These are phyloP conservation scores for Steinernema feltiae DNA, from an alignment of 1,140 invertebrate species.

Conservation along the genomic window DNA sequence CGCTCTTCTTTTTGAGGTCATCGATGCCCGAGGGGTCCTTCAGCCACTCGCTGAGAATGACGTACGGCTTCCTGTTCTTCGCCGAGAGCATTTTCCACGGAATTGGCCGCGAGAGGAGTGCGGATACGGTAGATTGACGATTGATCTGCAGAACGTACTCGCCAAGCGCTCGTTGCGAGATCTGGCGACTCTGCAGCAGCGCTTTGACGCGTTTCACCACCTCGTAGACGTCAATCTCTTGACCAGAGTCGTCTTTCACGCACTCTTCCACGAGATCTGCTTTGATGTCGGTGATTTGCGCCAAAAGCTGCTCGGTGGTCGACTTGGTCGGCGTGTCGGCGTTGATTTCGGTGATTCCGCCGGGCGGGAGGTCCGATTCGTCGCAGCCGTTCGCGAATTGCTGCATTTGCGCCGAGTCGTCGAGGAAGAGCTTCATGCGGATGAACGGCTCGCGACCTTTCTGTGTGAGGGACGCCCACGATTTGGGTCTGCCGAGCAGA, in stretches of 20 bases:
- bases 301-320: not conserved
- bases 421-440: slow-evolving; percentile 93
- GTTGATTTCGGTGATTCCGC: slow-evolving; percentile 11
- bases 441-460: slow-evolving; percentile 94
- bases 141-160: not conserved
- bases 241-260: not conserved
- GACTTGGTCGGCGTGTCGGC: slow-evolving; percentile 4
- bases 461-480: slow-evolving; percentile 93
- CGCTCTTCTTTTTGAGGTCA: slow-evolving; percentile 6
- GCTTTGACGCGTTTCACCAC: slow-evolving; percentile 21
- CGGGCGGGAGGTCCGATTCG: slow-evolving; percentile 75
- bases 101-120: slow-evolving; percentile 91
- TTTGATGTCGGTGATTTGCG: slow-evolving; percentile 17
- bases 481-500: slow-evolving; percentile 83
- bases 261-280: not conserved
- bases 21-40: slow-evolving; percentile 71
- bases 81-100: slow-evolving; percentile 98
- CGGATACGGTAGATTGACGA: slow-evolving; percentile 57
- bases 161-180: slow-evolving; percentile 9
- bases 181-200: not conserved
- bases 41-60: slow-evolving; percentile 94
- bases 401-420: slow-evolving; percentile 67
- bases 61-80: slow-evolving; percentile 93
- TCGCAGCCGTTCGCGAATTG: slow-evolving; percentile 88
- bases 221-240: slow-evolving; percentile 19